Conservation (phyloP, 2,113 vertebrate genomes). For the Ursus arctos region DNA sequence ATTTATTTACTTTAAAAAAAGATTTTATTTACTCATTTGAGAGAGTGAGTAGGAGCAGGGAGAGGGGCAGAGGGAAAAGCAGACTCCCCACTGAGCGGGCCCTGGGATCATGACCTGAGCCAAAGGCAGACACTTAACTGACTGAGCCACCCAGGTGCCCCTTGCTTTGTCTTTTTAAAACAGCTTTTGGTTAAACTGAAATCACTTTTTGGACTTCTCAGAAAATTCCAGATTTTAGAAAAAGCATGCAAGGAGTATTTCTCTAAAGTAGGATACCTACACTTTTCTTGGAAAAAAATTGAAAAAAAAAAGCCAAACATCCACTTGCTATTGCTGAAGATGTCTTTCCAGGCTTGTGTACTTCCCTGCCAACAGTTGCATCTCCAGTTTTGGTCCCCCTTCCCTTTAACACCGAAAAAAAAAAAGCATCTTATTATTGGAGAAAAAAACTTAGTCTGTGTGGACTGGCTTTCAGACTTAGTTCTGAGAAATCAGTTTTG, state of each 20-base stretch:
- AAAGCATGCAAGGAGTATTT: conserved; percentile 3
- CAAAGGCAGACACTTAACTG: not conserved
- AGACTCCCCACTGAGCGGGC: not conserved
- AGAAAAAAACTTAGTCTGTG: not conserved
- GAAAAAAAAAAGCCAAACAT: not conserved
- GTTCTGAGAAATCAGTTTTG: conserved; percentile 35
- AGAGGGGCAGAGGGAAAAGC: not conserved
- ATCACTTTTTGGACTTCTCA: not conserved
- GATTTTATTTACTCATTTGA: not conserved
- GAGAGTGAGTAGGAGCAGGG: not conserved
- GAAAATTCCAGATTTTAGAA: not conserved
- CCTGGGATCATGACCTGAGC: not conserved
- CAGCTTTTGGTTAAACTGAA: conserved; percentile 1
- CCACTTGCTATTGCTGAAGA: not conserved
- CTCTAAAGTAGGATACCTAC: not conserved
- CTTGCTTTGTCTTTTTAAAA: not conserved
- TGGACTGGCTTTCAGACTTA: not conserved
- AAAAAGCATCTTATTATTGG: not conserved
- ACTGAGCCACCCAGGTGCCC: not conserved
- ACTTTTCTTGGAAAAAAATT: not conserved
- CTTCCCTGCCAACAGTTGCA: not conserved
- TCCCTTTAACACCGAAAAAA: not conserved
- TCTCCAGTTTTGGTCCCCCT: not conserved
- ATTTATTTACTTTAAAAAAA: not conserved
- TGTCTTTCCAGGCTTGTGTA: not conserved